phyloP scores from a whole-genome alignment of 2,888 invertebrate genomes.

The Zeuzera pyrina region DNA sequence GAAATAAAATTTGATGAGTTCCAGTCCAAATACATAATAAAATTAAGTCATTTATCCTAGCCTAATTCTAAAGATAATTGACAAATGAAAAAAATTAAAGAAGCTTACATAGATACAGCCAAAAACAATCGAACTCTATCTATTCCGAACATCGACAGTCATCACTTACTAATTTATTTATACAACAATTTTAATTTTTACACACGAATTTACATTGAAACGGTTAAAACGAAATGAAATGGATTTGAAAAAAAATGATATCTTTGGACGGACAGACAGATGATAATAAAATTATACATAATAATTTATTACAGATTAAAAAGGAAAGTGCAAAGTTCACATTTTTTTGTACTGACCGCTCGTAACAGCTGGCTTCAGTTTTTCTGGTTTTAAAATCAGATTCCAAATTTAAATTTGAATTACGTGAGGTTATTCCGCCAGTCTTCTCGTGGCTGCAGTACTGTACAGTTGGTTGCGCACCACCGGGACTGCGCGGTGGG shows the following conservation, averaged over 20 bases:
- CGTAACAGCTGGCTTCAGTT: background rate
- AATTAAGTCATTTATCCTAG: conserved; percentile 18
- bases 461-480: conserved; percentile 82
- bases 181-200: conserved; percentile 47
- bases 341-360: background rate
- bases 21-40: too few relatives aligned
- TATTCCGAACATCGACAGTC: conserved; percentile 47
- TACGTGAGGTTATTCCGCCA: conserved; percentile 64
- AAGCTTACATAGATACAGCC: conserved; percentile 56
- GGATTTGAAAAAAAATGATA: conserved; percentile 28
- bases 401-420: conserved; percentile 23
- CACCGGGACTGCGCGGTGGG: conserved; percentile 88
- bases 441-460: conserved; percentile 29
- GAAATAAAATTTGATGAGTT: too few relatives aligned
- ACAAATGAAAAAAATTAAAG: conserved; percentile 31
- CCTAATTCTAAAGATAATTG: conserved; percentile 43
- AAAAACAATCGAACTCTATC: conserved; percentile 41
- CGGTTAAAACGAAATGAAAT: conserved; percentile 17
- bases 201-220: conserved; percentile 45
- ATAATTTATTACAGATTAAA: conserved; percentile 11
- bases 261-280: conserved; percentile 66
- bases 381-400: background rate
- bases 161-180: conserved; percentile 53
- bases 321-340: background rate
- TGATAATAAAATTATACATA: conserved; percentile 28